Evolutionary conservation across 2,797 vertebrate genomes (phyloP).

Genomic region (Mycteria americana): DNA sequence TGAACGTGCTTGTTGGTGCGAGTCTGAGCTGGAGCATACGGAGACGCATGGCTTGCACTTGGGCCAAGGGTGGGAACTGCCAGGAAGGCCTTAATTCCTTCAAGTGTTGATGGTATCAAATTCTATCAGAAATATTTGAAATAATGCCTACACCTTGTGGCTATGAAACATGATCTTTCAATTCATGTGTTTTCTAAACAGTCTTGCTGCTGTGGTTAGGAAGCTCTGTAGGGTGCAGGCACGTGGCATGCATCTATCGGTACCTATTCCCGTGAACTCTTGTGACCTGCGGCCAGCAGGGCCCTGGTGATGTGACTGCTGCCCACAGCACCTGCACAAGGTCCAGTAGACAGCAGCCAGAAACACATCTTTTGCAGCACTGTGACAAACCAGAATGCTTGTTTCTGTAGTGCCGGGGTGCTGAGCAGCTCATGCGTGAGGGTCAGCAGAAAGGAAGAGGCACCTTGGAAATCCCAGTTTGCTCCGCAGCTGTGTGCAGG

Average conservation of each 20-base stretch:
- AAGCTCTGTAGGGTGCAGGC: not conserved
- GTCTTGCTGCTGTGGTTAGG: not conserved
- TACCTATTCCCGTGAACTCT: not conserved
- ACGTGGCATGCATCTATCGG: rapidly evolving
- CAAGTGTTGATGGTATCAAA: not conserved
- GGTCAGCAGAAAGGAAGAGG: not conserved
- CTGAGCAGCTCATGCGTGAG: not conserved
- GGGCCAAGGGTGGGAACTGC: not conserved
- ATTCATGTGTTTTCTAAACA: not conserved
- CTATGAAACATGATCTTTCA: not conserved
- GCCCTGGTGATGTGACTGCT: not conserved
- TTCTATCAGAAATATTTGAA: not conserved
- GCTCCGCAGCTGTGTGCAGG: not conserved
- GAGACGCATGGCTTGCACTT: not conserved
- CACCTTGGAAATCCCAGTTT: too few species aligned
- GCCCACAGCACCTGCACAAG: not conserved
- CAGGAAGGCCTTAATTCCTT: not conserved
- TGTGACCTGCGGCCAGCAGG: not conserved
- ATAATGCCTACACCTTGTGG: not conserved
- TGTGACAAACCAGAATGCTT: not conserved
- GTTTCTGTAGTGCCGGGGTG: rapidly evolving
- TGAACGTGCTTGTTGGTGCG: not conserved
- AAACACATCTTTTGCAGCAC: not conserved
- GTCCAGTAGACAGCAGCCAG: not conserved
- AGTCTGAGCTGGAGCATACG: not conserved